Evolutionary conservation across 1,140 invertebrate genomes (phyloP).

Genomic region (Panagrolaimus sp.): DNA sequence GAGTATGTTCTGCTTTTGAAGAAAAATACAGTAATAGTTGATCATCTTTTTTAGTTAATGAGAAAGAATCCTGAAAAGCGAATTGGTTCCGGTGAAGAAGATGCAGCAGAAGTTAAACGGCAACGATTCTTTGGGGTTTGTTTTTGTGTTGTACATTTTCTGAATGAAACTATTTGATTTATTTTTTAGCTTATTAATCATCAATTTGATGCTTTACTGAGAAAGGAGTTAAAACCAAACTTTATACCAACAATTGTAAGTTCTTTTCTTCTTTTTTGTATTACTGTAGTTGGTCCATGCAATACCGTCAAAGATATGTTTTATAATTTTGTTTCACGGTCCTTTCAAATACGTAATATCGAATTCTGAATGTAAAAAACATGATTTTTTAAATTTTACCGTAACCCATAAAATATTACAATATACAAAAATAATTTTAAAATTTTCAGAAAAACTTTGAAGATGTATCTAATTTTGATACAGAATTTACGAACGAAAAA

Average conservation of each 20-base stretch:
- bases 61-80: conserved; percentile 93
- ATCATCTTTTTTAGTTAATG: conserved; percentile 69
- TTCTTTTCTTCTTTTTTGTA: conserved; percentile 47
- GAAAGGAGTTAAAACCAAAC: conserved; percentile 74
- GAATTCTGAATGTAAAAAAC: too few species aligned
- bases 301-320: too few species aligned
- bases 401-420: too few species aligned
- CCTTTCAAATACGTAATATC: too few species aligned
- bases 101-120: conserved; percentile 98
- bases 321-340: too few species aligned
- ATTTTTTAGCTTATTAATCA: conserved; percentile 23
- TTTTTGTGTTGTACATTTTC: background rate
- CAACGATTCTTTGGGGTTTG: conserved; percentile 77
- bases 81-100: conserved; percentile 90
- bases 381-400: too few species aligned
- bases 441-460: conserved; percentile 74
- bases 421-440: too few species aligned
- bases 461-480: conserved; percentile 99
- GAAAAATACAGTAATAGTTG: background rate
- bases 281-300: too few species aligned
- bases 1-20: conserved; percentile 67
- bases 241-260: conserved; percentile 69
- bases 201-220: conserved; percentile 65
- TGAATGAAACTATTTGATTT: conserved; percentile 24
- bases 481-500: conserved; percentile 95